These are phyloP conservation scores for Cephus spinipes DNA, from an alignment of 2,888 invertebrate species.

Conservation along the genomic window DNA sequence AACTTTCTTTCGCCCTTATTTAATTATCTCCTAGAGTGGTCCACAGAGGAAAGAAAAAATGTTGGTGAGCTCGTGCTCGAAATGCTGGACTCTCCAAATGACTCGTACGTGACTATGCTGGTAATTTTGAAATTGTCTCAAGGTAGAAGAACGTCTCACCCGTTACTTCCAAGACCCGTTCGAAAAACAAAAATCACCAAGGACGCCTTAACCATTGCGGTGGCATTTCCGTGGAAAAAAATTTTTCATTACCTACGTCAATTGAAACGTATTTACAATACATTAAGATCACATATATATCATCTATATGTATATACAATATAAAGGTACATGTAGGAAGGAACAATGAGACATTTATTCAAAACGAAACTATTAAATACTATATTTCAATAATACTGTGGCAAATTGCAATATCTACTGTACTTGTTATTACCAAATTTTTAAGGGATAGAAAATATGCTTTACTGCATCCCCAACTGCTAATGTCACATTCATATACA, in stretches of 20 bases:
- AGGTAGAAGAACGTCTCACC: neutral
- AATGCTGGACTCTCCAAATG: neutral
- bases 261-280: neutral
- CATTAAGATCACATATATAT: too few relatives aligned
- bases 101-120: slow-evolving; percentile 9
- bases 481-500: too few relatives aligned
- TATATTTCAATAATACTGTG: too few relatives aligned
- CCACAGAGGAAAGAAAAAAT: slow-evolving; percentile 2
- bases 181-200: neutral
- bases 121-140: slow-evolving; percentile 1
- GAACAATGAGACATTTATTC: too few relatives aligned
- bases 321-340: too few relatives aligned
- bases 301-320: too few relatives aligned
- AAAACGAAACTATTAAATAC: too few relatives aligned
- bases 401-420: too few relatives aligned
- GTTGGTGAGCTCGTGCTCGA: neutral
- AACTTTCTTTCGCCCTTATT: slow-evolving; percentile 6
- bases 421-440: too few relatives aligned
- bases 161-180: neutral
- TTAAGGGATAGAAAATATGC: too few relatives aligned
- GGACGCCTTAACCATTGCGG: neutral
- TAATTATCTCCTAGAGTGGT: slow-evolving; percentile 6
- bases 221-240: neutral
- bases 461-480: too few relatives aligned
- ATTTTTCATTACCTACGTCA: neutral